Conservation (phyloP, 2,888 invertebrate species). For the Oxytorus armatus region DNA sequence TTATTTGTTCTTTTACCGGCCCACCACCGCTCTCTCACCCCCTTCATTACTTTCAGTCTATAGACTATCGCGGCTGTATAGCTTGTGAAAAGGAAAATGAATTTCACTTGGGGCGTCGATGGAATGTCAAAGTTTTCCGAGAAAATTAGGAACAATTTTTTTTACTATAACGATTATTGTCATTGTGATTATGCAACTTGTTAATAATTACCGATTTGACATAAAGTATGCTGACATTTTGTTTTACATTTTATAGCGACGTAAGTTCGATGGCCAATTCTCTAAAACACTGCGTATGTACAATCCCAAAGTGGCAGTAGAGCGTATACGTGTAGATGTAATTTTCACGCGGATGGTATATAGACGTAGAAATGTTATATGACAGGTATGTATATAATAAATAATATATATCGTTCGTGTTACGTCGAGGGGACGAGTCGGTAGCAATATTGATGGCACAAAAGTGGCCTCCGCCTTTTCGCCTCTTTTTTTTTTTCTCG, state of each 20-base stretch:
- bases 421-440: constrained; percentile 42
- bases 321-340: background rate
- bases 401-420: constrained; percentile 42
- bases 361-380: constrained; percentile 13
- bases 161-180: background rate
- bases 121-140: constrained; percentile 34
- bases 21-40: too few relatives aligned
- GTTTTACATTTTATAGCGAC: background rate
- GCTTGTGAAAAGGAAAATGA: constrained; percentile 22
- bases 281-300: background rate
- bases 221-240: background rate
- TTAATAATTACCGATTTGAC: constrained; percentile 17
- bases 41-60: constrained; percentile 31
- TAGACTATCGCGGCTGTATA: constrained; percentile 22
- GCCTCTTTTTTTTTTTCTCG: too few relatives aligned
- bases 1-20: constrained; percentile 20
- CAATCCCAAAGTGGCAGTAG: background rate
- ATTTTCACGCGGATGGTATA: constrained; percentile 1
- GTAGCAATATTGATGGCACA: constrained; percentile 65
- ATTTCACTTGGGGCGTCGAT: constrained; percentile 35
- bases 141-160: constrained; percentile 38
- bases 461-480: constrained; percentile 36
- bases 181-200: constrained; percentile 5
- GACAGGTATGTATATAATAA: constrained; percentile 15
- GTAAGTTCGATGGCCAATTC: background rate